These are phyloP conservation scores for Nettapus auritus DNA, from an alignment of 2,113 vertebrate species.

Conservation along the genomic window DNA sequence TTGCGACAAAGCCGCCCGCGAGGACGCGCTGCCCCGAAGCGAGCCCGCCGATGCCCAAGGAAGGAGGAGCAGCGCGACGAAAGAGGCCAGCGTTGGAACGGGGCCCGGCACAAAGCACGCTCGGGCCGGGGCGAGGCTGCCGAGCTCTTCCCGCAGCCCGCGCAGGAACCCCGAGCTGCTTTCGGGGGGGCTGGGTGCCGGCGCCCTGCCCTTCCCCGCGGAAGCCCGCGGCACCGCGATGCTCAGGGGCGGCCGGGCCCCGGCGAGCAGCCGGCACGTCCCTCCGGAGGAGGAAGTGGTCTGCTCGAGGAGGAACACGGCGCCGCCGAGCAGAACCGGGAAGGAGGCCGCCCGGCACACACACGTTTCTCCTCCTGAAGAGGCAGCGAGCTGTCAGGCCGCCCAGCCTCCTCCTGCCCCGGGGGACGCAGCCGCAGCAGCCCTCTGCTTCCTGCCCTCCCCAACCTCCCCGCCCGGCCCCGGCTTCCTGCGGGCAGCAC, in stretches of 20 bases:
- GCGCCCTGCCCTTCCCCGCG: background rate
- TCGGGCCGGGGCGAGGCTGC: background rate
- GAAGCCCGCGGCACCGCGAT: background rate
- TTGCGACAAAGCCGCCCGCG: background rate
- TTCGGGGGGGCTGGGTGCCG: background rate
- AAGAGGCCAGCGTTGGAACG: background rate
- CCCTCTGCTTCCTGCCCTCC: background rate
- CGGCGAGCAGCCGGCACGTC: fast-evolving
- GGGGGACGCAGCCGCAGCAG: background rate
- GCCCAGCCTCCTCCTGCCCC: background rate
- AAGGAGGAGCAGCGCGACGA: background rate
- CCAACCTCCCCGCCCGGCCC: background rate
- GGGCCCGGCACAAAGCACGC: fast-evolving
- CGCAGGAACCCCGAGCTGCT: background rate
- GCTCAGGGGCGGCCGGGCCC: background rate
- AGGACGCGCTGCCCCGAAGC: background rate
- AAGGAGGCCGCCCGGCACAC: background rate
- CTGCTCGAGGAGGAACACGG: background rate
- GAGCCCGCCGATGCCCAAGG: background rate
- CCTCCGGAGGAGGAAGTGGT: background rate
- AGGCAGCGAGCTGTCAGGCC: background rate
- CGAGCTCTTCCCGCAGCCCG: background rate
- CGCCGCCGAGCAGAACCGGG: background rate
- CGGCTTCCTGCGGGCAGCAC: background rate
- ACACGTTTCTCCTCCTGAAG: background rate